Percentiles rank a stretch among this genome's conserved stretches.
These are phyloP conservation scores for Aspidoscelis tigris DNA, from an alignment of 2,113 vertebrate species.

Conservation along the genomic window DNA sequence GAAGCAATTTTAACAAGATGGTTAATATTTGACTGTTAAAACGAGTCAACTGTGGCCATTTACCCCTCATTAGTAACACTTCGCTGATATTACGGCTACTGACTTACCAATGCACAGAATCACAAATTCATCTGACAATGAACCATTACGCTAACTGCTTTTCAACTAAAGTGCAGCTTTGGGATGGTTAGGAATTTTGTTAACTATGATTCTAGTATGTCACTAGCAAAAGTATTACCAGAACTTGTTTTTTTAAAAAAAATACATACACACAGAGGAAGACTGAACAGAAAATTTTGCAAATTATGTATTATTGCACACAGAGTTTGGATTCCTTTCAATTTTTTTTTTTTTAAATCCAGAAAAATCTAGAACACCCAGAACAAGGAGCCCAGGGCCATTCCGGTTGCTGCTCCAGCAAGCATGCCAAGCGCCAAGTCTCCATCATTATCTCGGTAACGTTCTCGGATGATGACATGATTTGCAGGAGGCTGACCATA, in stretches of 20 bases:
- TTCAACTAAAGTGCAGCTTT: constrained; percentile 50
- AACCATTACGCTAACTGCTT: constrained; percentile 25
- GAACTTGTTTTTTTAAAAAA: constrained; percentile 41
- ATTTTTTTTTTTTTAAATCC: background rate
- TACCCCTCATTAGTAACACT: constrained; percentile 22
- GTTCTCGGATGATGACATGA: constrained; percentile 88
- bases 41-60: constrained; percentile 2
- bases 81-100: constrained; percentile 44
- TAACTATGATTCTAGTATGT: constrained; percentile 56
- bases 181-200: constrained; percentile 53
- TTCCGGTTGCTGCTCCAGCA: constrained; percentile 91
- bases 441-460: constrained; percentile 83
- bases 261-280: constrained; percentile 33
- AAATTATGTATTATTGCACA: constrained; percentile 68
- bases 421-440: constrained; percentile 92
- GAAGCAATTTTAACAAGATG: constrained; percentile 3
- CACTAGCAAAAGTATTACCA: constrained; percentile 68
- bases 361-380: constrained; percentile 86
- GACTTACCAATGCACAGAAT: constrained; percentile 30
- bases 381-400: constrained; percentile 94
- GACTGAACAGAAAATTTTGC: constrained; percentile 70
- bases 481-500: constrained; percentile 82
- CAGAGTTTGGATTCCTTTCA: constrained; percentile 59
- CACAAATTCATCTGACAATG: constrained; percentile 40
- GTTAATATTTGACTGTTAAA: constrained; percentile 18